A percentile compares a stretch with the other conserved stretches of the same genome.
Conservation (phyloP, 2,113 vertebrate species). For the Tautogolabrus adspersus region DNA sequence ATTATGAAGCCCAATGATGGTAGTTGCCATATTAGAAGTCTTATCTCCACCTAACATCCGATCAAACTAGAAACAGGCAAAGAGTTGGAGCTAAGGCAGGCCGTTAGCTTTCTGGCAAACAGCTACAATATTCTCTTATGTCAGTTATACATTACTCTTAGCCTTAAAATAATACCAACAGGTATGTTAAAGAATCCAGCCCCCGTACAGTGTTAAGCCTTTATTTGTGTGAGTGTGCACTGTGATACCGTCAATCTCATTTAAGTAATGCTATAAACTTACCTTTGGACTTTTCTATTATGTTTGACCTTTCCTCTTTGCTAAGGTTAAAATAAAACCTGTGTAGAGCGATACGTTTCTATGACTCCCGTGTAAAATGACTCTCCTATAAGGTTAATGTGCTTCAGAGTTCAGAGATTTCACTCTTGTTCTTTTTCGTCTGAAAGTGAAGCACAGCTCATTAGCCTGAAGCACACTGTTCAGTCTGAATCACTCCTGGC, state of each 20-base stretch:
- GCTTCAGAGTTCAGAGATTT: constrained; percentile 48
- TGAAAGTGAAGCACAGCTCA: constrained; percentile 57
- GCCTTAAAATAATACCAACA: no score
- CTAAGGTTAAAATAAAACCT: constrained; percentile 7
- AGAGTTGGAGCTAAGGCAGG: no score
- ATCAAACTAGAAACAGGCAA: no score
- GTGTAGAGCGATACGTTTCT: constrained; percentile 4
- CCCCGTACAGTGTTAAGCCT: no score
- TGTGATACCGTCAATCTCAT: not conserved
- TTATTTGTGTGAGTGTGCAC: not conserved
- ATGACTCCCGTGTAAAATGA: constrained; percentile 7
- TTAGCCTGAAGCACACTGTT: constrained; percentile 61
- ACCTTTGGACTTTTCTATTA: not conserved
- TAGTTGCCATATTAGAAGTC: no score
- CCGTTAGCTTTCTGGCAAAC: not conserved
- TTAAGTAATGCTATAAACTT: not conserved
- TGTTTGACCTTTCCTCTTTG: constrained; percentile 8
- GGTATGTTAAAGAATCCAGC: no score
- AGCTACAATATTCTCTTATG: not conserved
- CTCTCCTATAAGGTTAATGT: constrained; percentile 39
- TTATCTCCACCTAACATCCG: no score
- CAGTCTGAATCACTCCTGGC: constrained; percentile 45
- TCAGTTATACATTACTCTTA: no score
- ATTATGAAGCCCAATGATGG: no score
- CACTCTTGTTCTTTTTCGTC: constrained; percentile 40